Evolutionary conservation across 2,888 invertebrate species (phyloP).

Genomic region (Microctonus hyperodae): DNA sequence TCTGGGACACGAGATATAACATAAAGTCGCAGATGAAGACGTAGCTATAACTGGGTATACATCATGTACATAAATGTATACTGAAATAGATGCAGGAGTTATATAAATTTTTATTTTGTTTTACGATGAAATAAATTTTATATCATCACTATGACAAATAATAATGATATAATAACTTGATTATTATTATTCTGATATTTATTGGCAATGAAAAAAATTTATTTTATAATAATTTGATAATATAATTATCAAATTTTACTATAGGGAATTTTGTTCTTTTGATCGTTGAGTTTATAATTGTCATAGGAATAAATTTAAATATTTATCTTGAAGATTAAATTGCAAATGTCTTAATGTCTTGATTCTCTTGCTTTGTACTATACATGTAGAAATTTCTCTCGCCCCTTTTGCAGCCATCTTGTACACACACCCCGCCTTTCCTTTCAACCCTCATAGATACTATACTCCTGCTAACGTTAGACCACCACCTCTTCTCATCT

Average conservation of each 20-base stretch:
- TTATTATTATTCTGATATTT: no score
- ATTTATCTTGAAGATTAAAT: neutral
- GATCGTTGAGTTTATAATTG: no score
- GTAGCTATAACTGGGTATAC: neutral
- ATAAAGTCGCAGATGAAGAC: constrained; percentile 20
- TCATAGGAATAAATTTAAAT: neutral
- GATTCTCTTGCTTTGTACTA: constrained; percentile 52
- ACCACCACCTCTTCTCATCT: constrained; percentile 52
- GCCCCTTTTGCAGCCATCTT: constrained; percentile 57
- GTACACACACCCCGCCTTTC: constrained; percentile 53
- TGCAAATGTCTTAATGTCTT: constrained; percentile 52
- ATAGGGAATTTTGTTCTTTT: no score
- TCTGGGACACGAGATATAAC: constrained; percentile 22
- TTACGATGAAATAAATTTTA: neutral
- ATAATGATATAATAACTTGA: neutral
- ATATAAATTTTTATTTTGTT: neutral
- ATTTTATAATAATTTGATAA: no score
- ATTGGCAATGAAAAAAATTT: no score
- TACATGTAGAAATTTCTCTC: constrained; percentile 23
- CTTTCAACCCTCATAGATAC: constrained; percentile 48
- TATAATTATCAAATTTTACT: no score
- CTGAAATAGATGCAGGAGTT: neutral
- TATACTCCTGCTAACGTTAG: constrained; percentile 53
- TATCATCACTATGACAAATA: neutral
- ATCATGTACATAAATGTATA: no score